Evolutionary conservation across 92 coral and sea anemone genomes (phyloP).

Genomic region (Epizoanthus stellaris): DNA sequence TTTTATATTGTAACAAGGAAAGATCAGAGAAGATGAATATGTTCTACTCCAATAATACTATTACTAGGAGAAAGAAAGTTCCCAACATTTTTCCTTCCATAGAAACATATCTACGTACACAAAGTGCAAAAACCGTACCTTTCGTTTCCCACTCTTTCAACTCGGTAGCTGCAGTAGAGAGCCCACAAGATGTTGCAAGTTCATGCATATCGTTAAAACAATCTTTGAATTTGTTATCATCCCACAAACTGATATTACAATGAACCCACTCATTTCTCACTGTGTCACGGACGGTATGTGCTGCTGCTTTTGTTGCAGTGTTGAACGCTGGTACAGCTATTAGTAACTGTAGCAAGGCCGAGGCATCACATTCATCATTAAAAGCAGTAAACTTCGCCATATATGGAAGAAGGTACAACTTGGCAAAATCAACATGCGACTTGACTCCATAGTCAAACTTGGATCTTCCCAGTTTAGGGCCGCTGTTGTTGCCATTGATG

Average conservation of each 20-base stretch:
- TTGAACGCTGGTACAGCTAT: constrained; percentile 56
- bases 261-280: constrained; percentile 66
- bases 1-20: too few species aligned
- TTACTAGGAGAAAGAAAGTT: too few species aligned
- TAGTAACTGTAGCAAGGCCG: constrained; percentile 56
- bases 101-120: too few species aligned
- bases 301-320: constrained; percentile 43
- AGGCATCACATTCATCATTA: constrained; percentile 62
- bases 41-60: too few species aligned
- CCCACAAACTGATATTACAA: constrained; percentile 49
- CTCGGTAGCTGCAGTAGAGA: background rate
- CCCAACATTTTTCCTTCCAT: too few species aligned
- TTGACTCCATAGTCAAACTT: constrained; percentile 50
- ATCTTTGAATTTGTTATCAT: constrained; percentile 19
- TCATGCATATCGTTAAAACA: constrained; percentile 36
- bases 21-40: too few species aligned
- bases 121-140: constrained; percentile 5
- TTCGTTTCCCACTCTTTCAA: constrained; percentile 49
- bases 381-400: constrained; percentile 64
- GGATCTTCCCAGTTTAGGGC: constrained; percentile 17
- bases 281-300: constrained; percentile 44
- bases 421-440: constrained; percentile 53
- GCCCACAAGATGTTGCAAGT: constrained; percentile 26
- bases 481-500: constrained; percentile 40
- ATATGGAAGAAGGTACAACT: constrained; percentile 36